Percentiles rank a stretch among this genome's conserved stretches.
Conservation (phyloP, 1,140 invertebrate species). For the Rhizoglyphus robini region DNA sequence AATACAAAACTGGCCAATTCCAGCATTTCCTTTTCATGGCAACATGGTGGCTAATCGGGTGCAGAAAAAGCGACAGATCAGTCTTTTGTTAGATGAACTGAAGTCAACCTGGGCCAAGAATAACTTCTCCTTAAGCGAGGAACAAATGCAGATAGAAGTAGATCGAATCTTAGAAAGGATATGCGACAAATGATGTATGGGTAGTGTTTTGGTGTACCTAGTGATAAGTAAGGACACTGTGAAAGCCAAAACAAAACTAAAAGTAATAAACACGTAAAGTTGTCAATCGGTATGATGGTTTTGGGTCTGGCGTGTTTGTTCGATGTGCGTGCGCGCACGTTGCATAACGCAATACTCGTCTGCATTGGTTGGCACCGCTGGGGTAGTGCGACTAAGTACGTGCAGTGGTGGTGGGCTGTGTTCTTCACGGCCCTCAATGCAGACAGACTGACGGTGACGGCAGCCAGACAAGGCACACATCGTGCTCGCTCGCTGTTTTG, state of each 20-base stretch:
- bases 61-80: conserved; percentile 42
- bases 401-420: neutral
- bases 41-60: conserved; percentile 48
- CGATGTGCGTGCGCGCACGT: neutral
- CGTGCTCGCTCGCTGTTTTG: neutral
- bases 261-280: neutral
- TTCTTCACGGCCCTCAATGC: no score
- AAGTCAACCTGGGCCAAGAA: conserved; percentile 63
- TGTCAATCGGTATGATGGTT: neutral
- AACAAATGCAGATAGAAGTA: conserved; percentile 42
- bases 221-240: neutral
- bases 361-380: neutral
- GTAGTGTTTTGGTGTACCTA: no score
- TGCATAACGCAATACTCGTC: neutral
- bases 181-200: no score
- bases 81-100: conserved; percentile 47
- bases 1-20: conserved; percentile 46
- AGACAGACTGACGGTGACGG: no score
- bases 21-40: conserved; percentile 66
- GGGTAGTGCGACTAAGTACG: neutral
- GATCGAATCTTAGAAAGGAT: conserved; percentile 7
- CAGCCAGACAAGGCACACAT: no score
- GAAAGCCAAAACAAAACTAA: neutral
- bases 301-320: neutral
- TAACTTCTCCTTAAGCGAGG: conserved; percentile 49